phyloP scores from a whole-genome alignment of 1,140 invertebrate species.

The Trachymyrmex septentrionalis region DNA sequence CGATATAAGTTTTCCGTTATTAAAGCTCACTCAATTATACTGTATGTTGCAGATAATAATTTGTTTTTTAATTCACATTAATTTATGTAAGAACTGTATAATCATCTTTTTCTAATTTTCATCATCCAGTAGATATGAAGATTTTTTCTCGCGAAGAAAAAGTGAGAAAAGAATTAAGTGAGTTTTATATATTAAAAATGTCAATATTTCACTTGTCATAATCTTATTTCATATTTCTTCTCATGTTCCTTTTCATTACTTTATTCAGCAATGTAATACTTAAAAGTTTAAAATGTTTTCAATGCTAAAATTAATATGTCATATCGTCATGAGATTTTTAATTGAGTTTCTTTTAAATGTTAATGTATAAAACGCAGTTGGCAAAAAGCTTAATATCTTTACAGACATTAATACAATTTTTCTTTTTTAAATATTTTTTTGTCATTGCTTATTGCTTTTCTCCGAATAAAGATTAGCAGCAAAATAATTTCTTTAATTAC shows the following conservation, averaged over 20 bases:
- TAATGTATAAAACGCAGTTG: background rate
- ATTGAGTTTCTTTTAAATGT: background rate
- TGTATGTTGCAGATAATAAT: background rate
- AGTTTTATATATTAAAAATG: background rate
- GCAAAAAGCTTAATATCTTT: background rate
- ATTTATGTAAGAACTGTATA: background rate
- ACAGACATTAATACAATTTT: background rate
- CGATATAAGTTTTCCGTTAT: background rate
- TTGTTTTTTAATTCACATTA: background rate
- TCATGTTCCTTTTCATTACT: background rate
- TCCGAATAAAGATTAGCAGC: background rate
- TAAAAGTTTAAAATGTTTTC: background rate
- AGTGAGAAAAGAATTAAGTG: no score
- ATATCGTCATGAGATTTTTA: background rate
- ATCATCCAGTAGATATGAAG: background rate
- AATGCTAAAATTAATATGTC: background rate
- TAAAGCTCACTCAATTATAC: background rate
- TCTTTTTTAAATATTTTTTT: background rate
- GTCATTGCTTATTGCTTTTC: background rate
- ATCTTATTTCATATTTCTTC: background rate
- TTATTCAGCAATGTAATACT: background rate
- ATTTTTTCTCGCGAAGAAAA: background rate
- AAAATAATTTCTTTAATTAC: constrained; percentile 1
- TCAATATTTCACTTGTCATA: constrained; percentile 5
- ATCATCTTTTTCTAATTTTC: background rate